phyloP scores from a whole-genome alignment of 2,113 vertebrate genomes.

The Hypanus sabinus region DNA sequence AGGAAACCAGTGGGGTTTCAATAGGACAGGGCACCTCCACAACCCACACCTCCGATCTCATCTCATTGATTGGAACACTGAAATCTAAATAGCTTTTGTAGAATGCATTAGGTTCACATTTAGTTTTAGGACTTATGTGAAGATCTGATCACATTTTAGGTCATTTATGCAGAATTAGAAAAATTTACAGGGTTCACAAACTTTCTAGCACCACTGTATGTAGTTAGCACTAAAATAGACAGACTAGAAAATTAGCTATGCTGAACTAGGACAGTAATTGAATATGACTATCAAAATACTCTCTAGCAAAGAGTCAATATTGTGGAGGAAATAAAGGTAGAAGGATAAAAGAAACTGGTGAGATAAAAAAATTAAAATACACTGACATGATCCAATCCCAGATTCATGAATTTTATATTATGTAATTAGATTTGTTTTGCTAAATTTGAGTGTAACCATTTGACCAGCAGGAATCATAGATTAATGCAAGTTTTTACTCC shows the following conservation, averaged over 20 bases:
- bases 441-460: background rate
- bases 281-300: background rate
- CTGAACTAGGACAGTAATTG: background rate
- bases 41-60: no score
- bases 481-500: background rate
- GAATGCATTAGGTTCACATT: no score
- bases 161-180: no score
- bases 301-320: background rate
- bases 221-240: background rate
- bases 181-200: no score
- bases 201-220: background rate
- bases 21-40: no score
- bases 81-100: no score
- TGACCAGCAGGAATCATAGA: background rate
- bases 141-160: no score
- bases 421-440: background rate
- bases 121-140: no score
- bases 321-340: background rate
- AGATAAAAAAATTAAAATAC: background rate
- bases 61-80: no score
- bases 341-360: background rate
- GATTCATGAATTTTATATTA: background rate
- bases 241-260: background rate
- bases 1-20: no score
- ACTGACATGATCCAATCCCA: background rate